Evolutionary conservation across 2,888 invertebrate genomes (phyloP), one percentile per base, ranked within the genome.

Genomic region (Acrocera orbiculus): DNA sequence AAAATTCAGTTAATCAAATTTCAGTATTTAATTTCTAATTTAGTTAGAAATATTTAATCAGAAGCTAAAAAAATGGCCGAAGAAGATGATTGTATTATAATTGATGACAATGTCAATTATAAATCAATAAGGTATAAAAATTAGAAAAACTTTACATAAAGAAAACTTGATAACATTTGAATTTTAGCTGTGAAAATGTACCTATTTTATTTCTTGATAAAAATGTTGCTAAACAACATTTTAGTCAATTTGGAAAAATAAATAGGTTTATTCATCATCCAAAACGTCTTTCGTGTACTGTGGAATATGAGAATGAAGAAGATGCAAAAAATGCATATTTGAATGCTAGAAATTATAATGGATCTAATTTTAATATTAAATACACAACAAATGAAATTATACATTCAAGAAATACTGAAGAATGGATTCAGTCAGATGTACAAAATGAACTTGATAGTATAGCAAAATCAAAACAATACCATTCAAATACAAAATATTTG

Each of bases 221-320:
- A 49, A 52, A 62, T 31, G 51, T 67, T 2, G 73, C 76, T 1
- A 72, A 71, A 44, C 63, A 67, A 36, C 73, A 79, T 51, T 80
- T 80, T 40, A 63, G 69, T 14, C 69, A 73, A 48, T 86, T 73
- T 61, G 86, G 86, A 0, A 65, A 63, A 25, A 69, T 82, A 3
- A 65, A 66, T 10, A 69, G 70, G 40, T 69, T 83, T 31, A 65
- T 69, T 23, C 58, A 79, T 32, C 67, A 70, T 31, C 70, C 73
- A 0, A 72, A 68, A 37, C 69, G 70, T 31, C 65, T 66, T 36
- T 65, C 66, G 42, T 80, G 81, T 42, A 68, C 71, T 1, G 66
- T 83, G 7, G 76, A 76, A 47, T 86, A 78, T 59, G 66, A 68
- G 25, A 68, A 62, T 23, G 66, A 69, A 32, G 64, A 61, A 16